These are phyloP conservation scores for Monopis laevigella DNA, from an alignment of 2,888 invertebrate genomes.

Conservation along the genomic window DNA sequence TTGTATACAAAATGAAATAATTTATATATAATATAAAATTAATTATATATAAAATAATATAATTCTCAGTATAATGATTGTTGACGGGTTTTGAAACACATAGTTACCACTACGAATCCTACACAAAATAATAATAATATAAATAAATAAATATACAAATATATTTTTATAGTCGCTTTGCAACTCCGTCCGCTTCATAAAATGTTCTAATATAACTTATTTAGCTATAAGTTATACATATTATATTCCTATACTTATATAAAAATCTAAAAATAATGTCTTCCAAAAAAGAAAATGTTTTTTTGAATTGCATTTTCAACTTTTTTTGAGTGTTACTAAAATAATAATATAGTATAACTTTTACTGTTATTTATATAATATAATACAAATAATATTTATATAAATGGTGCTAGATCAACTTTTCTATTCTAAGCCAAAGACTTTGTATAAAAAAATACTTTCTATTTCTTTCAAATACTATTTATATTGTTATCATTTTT, in stretches of 20 bases:
- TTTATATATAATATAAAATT: background rate
- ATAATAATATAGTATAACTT: too few relatives aligned
- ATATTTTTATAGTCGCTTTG: conserved; percentile 1
- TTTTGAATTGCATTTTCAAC: too few relatives aligned
- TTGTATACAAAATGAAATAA: too few relatives aligned
- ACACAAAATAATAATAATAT: conserved; percentile 17
- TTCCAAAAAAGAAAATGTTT: too few relatives aligned
- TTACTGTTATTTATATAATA: too few relatives aligned
- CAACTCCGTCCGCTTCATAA: background rate
- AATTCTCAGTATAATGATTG: background rate
- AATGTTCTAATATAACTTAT: conserved; percentile 5
- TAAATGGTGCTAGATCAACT: background rate
- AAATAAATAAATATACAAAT: background rate
- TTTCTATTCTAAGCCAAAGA: background rate
- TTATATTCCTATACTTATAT: too few relatives aligned
- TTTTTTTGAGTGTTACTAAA: too few relatives aligned
- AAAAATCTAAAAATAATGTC: too few relatives aligned
- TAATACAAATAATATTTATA: too few relatives aligned
- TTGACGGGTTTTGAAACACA: conserved; percentile 35
- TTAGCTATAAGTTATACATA: too few relatives aligned
- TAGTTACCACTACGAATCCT: conserved; percentile 59
- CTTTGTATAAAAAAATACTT: background rate
- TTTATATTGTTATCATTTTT: background rate
- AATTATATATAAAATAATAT: background rate
- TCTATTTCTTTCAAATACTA: background rate